Evolutionary conservation across 2,797 vertebrate genomes (phyloP).

Genomic region (Cichlasoma orientale): DNA sequence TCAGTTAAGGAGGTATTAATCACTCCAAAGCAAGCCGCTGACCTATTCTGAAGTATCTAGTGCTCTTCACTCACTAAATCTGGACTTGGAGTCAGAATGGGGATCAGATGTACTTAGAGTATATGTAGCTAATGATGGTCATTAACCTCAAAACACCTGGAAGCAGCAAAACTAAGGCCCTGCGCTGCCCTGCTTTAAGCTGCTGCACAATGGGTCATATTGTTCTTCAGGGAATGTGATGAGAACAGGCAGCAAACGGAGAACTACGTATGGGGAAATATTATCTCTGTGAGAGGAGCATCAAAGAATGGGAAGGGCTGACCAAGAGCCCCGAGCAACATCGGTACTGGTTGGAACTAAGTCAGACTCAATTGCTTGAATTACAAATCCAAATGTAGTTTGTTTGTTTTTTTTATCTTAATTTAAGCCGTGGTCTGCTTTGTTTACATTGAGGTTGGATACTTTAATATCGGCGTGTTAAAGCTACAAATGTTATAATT

Average conservation of each 20-base stretch:
- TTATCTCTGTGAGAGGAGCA: conserved; percentile 75
- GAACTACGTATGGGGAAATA: conserved; percentile 72
- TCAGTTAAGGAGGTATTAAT: not conserved
- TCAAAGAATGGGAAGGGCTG: conserved; percentile 38
- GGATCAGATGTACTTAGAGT: conserved; percentile 50
- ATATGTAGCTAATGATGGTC: conserved; percentile 63
- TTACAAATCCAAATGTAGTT: not conserved
- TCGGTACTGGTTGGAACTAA: too few relatives aligned
- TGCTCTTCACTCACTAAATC: not conserved
- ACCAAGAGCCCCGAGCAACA: not conserved
- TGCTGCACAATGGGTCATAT: conserved; percentile 65
- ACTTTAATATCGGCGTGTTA: not conserved
- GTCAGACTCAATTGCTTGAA: not conserved
- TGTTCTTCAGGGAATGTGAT: conserved; percentile 67
- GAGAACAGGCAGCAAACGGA: conserved; percentile 43
- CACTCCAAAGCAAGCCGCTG: not conserved
- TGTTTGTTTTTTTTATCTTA: not conserved
- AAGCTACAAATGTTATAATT: not conserved
- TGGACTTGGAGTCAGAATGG: conserved; percentile 38
- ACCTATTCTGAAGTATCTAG: not conserved
- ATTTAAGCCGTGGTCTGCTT: not conserved
- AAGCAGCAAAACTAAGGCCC: conserved; percentile 41
- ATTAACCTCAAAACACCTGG: conserved; percentile 73
- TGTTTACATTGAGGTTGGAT: not conserved
- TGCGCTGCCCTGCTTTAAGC: conserved; percentile 42